Evolutionary conservation across 1,140 invertebrate species (phyloP), one percentile per base, ranked within the genome.

Genomic region (Atta colombica): DNA sequence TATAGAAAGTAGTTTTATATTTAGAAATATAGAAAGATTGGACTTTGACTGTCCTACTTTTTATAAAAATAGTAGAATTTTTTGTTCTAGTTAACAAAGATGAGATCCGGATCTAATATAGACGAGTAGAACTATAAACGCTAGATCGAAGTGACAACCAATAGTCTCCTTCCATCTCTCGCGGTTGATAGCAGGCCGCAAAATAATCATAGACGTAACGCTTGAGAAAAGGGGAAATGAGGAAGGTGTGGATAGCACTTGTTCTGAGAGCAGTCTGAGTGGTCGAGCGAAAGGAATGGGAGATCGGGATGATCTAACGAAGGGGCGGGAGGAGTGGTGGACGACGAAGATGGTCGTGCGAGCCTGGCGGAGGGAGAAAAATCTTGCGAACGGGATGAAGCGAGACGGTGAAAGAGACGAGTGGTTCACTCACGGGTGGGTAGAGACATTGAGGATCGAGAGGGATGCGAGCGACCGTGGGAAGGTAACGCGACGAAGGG

Each of bases 271-370:
- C 49, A 74, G 82, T 78, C 75, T 77, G 82, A 85, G 75, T 85
- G 86, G 86, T 85, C 68, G 78, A 85, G 80, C 68, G 86, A 58
- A 77, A 82, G 75, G 81, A 85, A 75, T 55, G 72, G 75, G 81
- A 78, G 81, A 80, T 78, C 63, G 81, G 80, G 77, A 88, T 89
- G 88, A 89, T 89, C 84, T 72, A 89, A 89, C 85, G 84, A 89
- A 89, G 85, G 61, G 61, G 45, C 66, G 60, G 77, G 75, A 88
- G 87, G 77, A 53, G 45, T 61, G 69, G 87, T 87, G 86, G 87
- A 88, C 88, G 78, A 88, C 78, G 88, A 92, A 91, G 91, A 91
- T 91, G 90, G 89, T 91, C 88, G 90, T 86, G 77, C n/a, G 68
- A 88, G 86, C 66, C 45, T n/a, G 66, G 80, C 66, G 69, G 63